These are phyloP conservation scores for Lapara coniferarum DNA, from an alignment of 2,888 invertebrate species.

Conservation along the genomic window DNA sequence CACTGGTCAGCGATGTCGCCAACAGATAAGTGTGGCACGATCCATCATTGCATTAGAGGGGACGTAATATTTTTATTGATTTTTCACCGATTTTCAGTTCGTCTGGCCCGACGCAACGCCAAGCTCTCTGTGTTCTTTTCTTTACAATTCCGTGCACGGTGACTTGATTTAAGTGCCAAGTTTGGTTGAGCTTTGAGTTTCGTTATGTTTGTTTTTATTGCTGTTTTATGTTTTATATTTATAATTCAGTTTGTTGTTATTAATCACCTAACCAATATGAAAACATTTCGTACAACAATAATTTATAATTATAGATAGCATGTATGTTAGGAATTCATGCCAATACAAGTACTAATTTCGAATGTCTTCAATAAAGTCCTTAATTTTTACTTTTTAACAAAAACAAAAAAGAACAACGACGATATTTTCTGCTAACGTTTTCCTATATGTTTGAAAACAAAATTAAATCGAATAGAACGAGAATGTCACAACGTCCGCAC, in stretches of 20 bases:
- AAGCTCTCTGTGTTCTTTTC: not conserved
- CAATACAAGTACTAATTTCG: too few relatives aligned
- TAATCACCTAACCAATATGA: too few relatives aligned
- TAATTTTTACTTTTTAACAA: not conserved
- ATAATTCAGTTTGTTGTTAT: not conserved
- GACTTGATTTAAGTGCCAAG: not conserved
- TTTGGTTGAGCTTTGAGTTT: not conserved
- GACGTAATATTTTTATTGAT: conserved; percentile 68
- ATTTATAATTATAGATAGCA: too few relatives aligned
- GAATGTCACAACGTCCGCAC: conserved; percentile 2
- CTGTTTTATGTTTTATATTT: not conserved
- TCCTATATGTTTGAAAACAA: not conserved
- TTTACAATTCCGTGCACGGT: too few relatives aligned
- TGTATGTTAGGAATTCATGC: too few relatives aligned
- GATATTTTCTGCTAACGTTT: not conserved
- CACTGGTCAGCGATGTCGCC: conserved; percentile 66
- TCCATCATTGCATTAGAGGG: conserved; percentile 78
- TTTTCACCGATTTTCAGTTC: conserved; percentile 44
- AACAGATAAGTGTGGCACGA: conserved; percentile 68
- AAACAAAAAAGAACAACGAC: not conserved
- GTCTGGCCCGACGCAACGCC: conserved; percentile 2
- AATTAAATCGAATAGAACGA: not conserved
- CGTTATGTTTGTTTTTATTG: not conserved
- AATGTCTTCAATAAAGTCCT: not conserved
- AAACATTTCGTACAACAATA: too few relatives aligned